Conservation (phyloP, 37 sponge, comb jelly and placozoan genomes). For the Crambe crambe region DNA sequence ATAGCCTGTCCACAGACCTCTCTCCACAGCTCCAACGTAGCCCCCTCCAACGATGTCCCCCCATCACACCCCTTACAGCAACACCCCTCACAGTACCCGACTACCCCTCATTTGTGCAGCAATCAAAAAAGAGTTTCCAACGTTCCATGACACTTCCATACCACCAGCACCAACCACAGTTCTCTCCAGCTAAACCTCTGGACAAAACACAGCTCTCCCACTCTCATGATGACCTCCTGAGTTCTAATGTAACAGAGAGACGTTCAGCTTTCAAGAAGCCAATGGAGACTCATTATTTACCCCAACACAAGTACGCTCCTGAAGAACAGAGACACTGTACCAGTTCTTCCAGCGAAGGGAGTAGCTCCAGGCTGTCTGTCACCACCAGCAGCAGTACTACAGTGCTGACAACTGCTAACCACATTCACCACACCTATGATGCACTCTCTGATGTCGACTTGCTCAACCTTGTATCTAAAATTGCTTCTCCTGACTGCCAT, state of each 20-base stretch:
- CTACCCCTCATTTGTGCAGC: background rate
- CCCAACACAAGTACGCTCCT: background rate
- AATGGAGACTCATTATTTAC: background rate
- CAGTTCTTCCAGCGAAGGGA: no score
- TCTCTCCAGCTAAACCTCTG: background rate
- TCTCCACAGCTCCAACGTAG: background rate
- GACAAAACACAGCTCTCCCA: no score
- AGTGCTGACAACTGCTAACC: background rate
- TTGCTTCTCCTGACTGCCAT: conserved; percentile 9
- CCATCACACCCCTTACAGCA: background rate
- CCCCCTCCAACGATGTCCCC: background rate
- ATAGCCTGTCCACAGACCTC: background rate
- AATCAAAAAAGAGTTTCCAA: background rate
- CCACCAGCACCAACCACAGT: background rate
- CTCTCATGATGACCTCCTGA: background rate
- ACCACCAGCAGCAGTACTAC: no score
- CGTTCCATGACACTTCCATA: background rate
- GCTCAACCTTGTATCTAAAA: background rate
- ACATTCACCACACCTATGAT: background rate
- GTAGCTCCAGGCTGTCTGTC: no score
- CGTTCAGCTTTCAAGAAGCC: background rate
- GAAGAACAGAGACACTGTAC: background rate
- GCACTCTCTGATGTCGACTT: background rate
- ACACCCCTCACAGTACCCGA: background rate
- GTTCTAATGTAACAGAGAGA: background rate